phyloP scores from a whole-genome alignment of 2,797 vertebrate species.

The Emydoidea blandingii region DNA sequence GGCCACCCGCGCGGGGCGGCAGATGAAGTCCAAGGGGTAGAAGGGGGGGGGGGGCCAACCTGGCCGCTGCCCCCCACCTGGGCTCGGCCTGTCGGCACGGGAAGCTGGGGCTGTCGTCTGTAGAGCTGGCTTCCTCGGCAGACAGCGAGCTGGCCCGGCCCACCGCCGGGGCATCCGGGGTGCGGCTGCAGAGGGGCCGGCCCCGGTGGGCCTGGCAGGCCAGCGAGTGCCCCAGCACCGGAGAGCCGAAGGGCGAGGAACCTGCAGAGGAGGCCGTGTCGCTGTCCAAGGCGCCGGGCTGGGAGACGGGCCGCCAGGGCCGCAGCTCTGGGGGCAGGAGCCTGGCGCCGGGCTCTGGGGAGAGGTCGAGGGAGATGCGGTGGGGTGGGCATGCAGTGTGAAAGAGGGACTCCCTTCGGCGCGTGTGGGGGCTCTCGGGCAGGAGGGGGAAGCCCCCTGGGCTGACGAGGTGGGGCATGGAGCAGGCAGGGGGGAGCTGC shows the following conservation, averaged over 20 bases:
- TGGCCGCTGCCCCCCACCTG: background rate
- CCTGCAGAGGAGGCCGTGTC: constrained; percentile 62
- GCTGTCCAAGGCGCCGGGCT: constrained; percentile 26
- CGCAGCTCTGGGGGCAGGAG: constrained; percentile 58
- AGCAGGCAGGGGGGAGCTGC: background rate
- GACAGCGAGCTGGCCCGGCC: background rate
- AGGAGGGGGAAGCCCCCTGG: constrained; percentile 61
- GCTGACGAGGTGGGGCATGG: constrained; percentile 54
- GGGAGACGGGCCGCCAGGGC: background rate
- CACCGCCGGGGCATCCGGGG: fast-evolving
- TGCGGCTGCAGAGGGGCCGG: background rate
- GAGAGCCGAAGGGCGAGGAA: constrained; percentile 59
- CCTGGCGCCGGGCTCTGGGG: background rate
- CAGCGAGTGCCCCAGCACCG: background rate
- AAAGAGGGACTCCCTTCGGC: constrained; percentile 77
- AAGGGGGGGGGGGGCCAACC: constrained; percentile 46
- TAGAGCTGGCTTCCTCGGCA: background rate
- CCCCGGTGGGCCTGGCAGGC: background rate
- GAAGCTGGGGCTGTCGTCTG: background rate
- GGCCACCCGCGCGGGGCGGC: constrained; percentile 56
- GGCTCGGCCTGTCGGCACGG: background rate
- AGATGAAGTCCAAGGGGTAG: constrained; percentile 71
- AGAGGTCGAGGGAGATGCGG: background rate
- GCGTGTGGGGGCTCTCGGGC: constrained; percentile 76
- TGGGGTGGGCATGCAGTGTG: background rate